Evolutionary conservation across 1,140 invertebrate genomes (phyloP), one percentile per base, ranked within the genome.

Genomic region (Solenopsis fugax): DNA sequence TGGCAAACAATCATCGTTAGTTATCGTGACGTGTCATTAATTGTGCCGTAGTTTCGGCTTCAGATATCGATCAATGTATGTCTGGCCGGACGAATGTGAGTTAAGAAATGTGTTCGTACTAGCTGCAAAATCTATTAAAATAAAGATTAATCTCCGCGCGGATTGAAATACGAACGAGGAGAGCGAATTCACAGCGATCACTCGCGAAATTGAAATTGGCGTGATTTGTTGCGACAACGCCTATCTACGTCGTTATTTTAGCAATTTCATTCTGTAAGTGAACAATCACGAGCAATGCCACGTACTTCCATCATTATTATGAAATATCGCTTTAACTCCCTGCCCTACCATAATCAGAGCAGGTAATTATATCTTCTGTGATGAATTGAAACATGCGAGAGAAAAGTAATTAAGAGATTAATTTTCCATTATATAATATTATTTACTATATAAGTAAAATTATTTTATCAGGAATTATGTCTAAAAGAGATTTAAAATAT

Each of bases 131-230:
- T 84, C 80, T 75, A 75, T 73, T 75, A 84, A 73, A 73, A 75
- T 75, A 75, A 84, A 73, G 54, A 75, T 75, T 73, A 75, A 84
- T 84, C 67, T 73, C 18, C 41, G 37, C 34, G 45, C 48, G 29
- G 48, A 80, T 65, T 52, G 60, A 64, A 76, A 80, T 85, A 73
- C 80, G 80, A 58, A 82, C 67, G 67, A 37, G 37, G 7, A 34
- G 18, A 80, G 62, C 24, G 52, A 58, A 60, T 82, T 48, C 34
- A 52, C 56, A 16, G 56, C 65, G 78, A 81, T 72, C 50, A 56
- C 34, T 81, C 64, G 78, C 52, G 78, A 82, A 72, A 72, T 82
- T 82, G 78, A 72, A 82, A 82, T 82, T 72, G 67, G 45, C 21
- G 52, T 72, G 78, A 82, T 82, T 72, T 82, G 78, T 82, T 45